Percentiles rank a stretch among this genome's conserved stretches.
Conservation (phyloP, 2,888 invertebrate species). For the Platypus cylindrus region DNA sequence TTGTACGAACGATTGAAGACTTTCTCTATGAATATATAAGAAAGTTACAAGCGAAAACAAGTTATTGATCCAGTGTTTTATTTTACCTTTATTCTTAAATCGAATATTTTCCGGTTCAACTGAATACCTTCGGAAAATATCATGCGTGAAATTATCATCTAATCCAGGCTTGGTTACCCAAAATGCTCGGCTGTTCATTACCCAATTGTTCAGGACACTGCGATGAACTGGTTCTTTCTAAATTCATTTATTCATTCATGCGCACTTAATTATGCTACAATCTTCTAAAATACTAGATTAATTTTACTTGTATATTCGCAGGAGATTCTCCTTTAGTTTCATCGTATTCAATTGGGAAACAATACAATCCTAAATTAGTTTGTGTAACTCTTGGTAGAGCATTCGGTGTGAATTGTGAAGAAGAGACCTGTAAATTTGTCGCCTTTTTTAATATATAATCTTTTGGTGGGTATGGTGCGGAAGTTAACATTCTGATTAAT, state of each 20-base stretch:
- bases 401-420: slow-evolving; percentile 36
- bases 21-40: slow-evolving; percentile 21
- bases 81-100: slow-evolving; percentile 27
- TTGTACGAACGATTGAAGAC: slow-evolving; percentile 45
- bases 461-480: slow-evolving; percentile 30
- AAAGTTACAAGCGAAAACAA: neutral
- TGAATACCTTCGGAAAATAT: slow-evolving; percentile 37
- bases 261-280: neutral
- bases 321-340: slow-evolving; percentile 37
- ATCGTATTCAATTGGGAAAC: slow-evolving; percentile 36
- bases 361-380: slow-evolving; percentile 35
- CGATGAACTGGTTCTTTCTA: slow-evolving; percentile 19
- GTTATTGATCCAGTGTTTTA: neutral
- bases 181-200: slow-evolving; percentile 37
- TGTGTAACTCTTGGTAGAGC: slow-evolving; percentile 39
- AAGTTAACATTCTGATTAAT: slow-evolving; percentile 27
- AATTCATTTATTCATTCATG: neutral
- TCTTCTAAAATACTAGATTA: neutral
- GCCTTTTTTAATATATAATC: slow-evolving; percentile 28
- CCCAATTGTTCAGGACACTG: slow-evolving; percentile 36
- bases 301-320: slow-evolving; percentile 22
- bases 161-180: slow-evolving; percentile 45
- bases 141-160: slow-evolving; percentile 41
- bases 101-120: slow-evolving; percentile 20
- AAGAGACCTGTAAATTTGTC: slow-evolving; percentile 25